Evolutionary conservation across 2,113 vertebrate genomes (phyloP), one percentile per base, ranked within the genome.

Genomic region (Nerophis lumbriciformis): DNA sequence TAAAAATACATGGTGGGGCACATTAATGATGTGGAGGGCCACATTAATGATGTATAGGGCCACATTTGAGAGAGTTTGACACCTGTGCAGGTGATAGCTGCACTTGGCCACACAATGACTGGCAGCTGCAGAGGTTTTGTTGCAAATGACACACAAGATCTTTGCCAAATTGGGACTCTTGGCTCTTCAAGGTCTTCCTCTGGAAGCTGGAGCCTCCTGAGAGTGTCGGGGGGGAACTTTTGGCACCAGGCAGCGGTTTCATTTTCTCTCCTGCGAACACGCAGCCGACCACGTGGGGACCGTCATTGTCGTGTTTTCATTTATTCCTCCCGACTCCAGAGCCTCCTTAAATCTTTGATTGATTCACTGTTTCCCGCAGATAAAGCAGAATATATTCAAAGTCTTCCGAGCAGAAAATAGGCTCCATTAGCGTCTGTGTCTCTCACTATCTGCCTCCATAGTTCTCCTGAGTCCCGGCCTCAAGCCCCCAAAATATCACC

Each of bases 341-440:
- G 75, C 70, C 76, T 82, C 73, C 82, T 83, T 72, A 80, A 83
- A 82, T 78, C 75, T 83, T 67, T 88, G 86, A 90, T 89, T 91
- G 86, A 90, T 88, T 90, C 83, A 80, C 72, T 81, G 73, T 82
- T 83, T 84, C 81, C 73, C 48, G 65, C 69, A 85, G 84, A 90
- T 85, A 85, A 88, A 84, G 71, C 76, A 74, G 78, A 86, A 84
- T 82, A 86, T 85, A 89, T 90, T 85, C 65, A 74, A 80, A 78
- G 75, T 86, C 77, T 79, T 63, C 88, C 88, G 87, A 87, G 88
- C 88, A 89, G 86, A 90, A 89, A 89, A 89, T 88, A 88, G 87
- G 76, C 66, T 87, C 86, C 77, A 88, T 89, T 88, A 88, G 70
- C 45, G 71, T 79, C 80, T 75, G 68, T 83, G 70, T 79, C 74